Evolutionary conservation across 1,140 invertebrate species (phyloP).

Genomic region (Meteorus sp.): DNA sequence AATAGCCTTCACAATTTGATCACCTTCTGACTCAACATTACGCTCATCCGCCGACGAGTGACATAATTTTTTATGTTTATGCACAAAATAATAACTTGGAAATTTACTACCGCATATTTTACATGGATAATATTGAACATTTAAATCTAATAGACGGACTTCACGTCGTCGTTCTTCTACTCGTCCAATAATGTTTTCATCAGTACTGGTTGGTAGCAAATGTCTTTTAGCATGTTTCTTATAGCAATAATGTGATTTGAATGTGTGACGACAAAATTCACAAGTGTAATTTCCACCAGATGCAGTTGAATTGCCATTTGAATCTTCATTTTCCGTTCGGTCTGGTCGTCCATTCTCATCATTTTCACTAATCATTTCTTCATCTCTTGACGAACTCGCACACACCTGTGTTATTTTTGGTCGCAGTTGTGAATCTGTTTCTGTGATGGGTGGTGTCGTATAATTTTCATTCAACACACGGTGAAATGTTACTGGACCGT

Average conservation of each 20-base stretch:
- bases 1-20: conserved; percentile 45
- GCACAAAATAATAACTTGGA: conserved; percentile 91
- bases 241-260: conserved; percentile 82
- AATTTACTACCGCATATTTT: conserved; percentile 91
- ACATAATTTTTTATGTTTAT: conserved; percentile 85
- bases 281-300: conserved; percentile 63
- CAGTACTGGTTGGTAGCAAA: conserved; percentile 57
- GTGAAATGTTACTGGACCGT: conserved; percentile 83
- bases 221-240: conserved; percentile 77
- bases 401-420: conserved; percentile 31
- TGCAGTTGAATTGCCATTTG: conserved; percentile 20
- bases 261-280: conserved; percentile 77
- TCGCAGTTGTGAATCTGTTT: conserved; percentile 32
- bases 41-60: conserved; percentile 58
- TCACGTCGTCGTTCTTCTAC: conserved; percentile 51
- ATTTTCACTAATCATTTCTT: conserved; percentile 38
- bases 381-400: conserved; percentile 41
- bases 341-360: conserved; percentile 40
- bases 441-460: conserved; percentile 28
- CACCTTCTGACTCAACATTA: conserved; percentile 42
- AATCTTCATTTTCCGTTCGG: conserved; percentile 21
- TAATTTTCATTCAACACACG: conserved; percentile 77
- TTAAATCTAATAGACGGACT: conserved; percentile 71
- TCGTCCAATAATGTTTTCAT: conserved; percentile 29
- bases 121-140: conserved; percentile 89